Evolutionary conservation across 2,888 invertebrate species (phyloP), one percentile per base, ranked within the genome.

Genomic region (Limnephilus auricula): DNA sequence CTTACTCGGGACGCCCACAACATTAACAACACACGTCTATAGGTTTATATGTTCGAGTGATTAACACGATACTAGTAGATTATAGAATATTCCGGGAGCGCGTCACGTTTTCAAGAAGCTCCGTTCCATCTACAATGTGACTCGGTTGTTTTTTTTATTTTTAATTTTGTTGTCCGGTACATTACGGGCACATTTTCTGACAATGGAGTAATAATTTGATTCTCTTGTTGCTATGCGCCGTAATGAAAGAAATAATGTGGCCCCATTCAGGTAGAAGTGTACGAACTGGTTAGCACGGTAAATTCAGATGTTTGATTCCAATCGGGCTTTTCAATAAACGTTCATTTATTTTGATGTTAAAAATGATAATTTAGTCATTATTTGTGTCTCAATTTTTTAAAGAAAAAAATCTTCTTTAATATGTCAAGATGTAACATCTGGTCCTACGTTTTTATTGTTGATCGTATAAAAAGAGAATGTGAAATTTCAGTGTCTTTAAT

Each of bases 21-120:
- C 40, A 12, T 40, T 40, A 40, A 40, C 40, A 40, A 50, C 18
- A n/a, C 25, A n/a, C 9, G 25, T 65, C 65, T 65, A 18, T 25
- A 2, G 18, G 6, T 50, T 50, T 25, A n/a, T 9, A 25, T n/a
- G 25, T 9, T 65, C 25, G n/a, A n/a, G 25, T n/a, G 65, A 65
- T 65, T 25, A 25, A 25, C 6, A n/a, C 25, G 2, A 12, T 50
- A 50, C 45, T 50, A 50, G 45, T 50, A 18, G 25, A 45, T 1
- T 13, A 45, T 45, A 15, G 65, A 65, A 65, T 65, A 65, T n/a
- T 65, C 65, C 18, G 65, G 65, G 65, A 65, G 86, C 86, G 6
- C 90, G 90, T 86, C 80, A 86, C 80, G 86, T n/a, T 86, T 90
- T 90, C n/a, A 12, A 40, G n/a, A 80, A 90, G 25, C 34, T 37